phyloP scores from a whole-genome alignment of 2,113 vertebrate genomes.

The Pteropus alecto region DNA sequence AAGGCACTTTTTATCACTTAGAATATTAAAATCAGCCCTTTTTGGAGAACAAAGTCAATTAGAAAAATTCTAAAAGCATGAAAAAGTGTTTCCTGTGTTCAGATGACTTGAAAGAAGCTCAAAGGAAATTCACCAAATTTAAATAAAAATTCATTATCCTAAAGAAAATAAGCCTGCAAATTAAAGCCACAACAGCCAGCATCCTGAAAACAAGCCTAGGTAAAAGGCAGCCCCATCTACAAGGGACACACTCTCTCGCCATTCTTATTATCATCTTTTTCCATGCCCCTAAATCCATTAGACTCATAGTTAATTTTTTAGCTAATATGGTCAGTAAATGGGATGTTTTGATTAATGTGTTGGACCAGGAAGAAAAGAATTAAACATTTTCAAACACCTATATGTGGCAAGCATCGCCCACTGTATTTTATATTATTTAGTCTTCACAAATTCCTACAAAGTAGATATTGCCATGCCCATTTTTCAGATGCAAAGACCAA shows the following conservation, averaged over 20 bases:
- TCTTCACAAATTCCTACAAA: neutral
- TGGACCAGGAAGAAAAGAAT: neutral
- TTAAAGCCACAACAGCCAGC: slow-evolving; percentile 60
- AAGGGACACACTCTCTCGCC: neutral
- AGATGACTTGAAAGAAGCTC: slow-evolving; percentile 75
- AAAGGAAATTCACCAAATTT: slow-evolving; percentile 76
- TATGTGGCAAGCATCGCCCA: neutral
- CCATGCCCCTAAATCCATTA: neutral
- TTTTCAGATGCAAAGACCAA: slow-evolving; percentile 23
- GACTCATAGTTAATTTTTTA: neutral
- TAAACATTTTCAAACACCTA: slow-evolving; percentile 10
- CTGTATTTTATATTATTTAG: neutral
- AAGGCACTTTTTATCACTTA: slow-evolving; percentile 76
- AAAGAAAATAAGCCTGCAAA: slow-evolving; percentile 70
- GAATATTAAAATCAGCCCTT: slow-evolving; percentile 74
- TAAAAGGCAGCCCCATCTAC: neutral
- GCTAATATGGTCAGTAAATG: neutral
- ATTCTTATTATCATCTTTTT: neutral
- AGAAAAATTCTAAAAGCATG: slow-evolving; percentile 74
- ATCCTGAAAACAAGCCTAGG: slow-evolving; percentile 15
- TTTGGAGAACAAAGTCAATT: slow-evolving; percentile 77
- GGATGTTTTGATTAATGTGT: neutral
- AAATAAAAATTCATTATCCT: slow-evolving; percentile 76
- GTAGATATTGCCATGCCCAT: neutral
- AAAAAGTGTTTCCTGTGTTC: slow-evolving; percentile 75